A percentile compares a stretch with the other conserved stretches of the same genome.
Conservation (phyloP, 2,113 vertebrate species). For the Aythya baeri region DNA sequence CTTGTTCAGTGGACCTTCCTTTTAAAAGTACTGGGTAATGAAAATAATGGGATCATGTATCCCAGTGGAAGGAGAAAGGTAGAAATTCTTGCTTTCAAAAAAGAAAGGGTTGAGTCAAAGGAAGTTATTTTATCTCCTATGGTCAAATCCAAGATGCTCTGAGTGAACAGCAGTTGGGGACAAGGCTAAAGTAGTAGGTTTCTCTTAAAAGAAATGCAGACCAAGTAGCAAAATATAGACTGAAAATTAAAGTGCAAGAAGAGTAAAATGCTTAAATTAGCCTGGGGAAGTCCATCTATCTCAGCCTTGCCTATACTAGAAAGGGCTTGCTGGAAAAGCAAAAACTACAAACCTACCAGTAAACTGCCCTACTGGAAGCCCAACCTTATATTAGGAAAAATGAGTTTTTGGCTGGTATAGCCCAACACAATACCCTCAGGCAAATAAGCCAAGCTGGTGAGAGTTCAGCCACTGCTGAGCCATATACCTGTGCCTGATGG, state of each 20-base stretch:
- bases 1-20: neutral
- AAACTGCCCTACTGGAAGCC: neutral
- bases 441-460: neutral
- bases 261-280: constrained; percentile 43
- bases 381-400: neutral
- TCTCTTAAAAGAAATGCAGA: constrained; percentile 41
- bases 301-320: neutral
- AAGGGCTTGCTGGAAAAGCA: neutral
- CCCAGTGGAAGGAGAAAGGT: neutral
- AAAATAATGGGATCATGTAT: neutral
- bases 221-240: constrained; percentile 48
- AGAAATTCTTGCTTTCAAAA: neutral
- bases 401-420: neutral
- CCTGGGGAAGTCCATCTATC: neutral
- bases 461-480: neutral
- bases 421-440: neutral
- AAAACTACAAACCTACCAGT: constrained; percentile 2
- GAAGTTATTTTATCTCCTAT: neutral
- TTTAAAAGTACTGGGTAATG: neutral
- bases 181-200: constrained; percentile 53
- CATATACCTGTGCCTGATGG: neutral
- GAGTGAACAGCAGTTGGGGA: neutral
- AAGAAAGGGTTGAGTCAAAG: neutral
- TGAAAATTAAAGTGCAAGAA: constrained; percentile 57
- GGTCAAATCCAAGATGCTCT: constrained; percentile 13